Conservation (phyloP, 1,140 invertebrate species). For the Habropoda laboriosa region DNA sequence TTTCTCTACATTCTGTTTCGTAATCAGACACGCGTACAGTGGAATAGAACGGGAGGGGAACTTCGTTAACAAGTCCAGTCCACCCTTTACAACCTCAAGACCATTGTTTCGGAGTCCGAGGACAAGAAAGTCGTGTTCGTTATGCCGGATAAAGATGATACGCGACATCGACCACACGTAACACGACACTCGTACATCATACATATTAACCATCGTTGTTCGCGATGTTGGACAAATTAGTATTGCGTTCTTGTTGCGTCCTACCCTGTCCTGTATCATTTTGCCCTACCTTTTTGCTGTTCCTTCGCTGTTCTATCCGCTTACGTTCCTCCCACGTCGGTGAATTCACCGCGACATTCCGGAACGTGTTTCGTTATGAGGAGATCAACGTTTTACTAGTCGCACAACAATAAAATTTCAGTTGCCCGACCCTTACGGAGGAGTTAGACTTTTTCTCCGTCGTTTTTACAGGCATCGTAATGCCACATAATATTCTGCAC, state of each 20-base stretch:
- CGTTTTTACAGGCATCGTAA: too few species aligned
- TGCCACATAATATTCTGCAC: too few species aligned
- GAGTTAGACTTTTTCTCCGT: too few species aligned
- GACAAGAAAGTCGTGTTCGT: slow-evolving; percentile 67
- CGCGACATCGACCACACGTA: slow-evolving; percentile 62
- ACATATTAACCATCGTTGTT: slow-evolving; percentile 62
- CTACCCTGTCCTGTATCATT: slow-evolving; percentile 22
- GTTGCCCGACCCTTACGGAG: too few species aligned
- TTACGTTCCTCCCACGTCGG: background rate
- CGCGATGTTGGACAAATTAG: slow-evolving; percentile 67
- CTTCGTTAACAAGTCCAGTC: slow-evolving; percentile 64
- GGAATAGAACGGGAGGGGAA: slow-evolving; percentile 6
- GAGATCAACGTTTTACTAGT: background rate
- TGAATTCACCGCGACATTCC: background rate
- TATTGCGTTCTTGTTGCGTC: slow-evolving; percentile 60
- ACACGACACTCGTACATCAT: slow-evolving; percentile 61
- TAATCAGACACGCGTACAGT: slow-evolving; percentile 28
- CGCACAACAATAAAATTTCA: background rate
- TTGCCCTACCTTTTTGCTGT: slow-evolving; percentile 17
- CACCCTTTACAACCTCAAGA: slow-evolving; percentile 65
- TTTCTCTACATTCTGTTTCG: slow-evolving; percentile 20
- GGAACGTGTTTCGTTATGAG: too few species aligned
- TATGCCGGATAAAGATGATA: slow-evolving; percentile 64
- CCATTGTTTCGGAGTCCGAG: slow-evolving; percentile 61
- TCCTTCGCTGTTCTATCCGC: slow-evolving; percentile 9